Percentiles rank a stretch among this genome's conserved stretches.
Evolutionary conservation across 2,113 vertebrate genomes (phyloP).

Genomic region (Equus przewalskii): DNA sequence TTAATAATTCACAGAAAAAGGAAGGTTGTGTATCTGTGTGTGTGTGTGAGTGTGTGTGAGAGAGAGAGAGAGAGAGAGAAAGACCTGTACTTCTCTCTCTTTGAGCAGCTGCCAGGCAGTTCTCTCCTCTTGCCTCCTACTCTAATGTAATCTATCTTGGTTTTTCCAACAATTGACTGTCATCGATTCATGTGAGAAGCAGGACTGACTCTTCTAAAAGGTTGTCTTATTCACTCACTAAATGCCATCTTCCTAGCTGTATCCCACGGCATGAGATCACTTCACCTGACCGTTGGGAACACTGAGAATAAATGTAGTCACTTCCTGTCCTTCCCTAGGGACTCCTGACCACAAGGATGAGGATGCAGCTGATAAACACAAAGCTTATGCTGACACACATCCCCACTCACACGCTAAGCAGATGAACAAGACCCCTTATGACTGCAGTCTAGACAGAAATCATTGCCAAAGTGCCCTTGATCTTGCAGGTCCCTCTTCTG

Average conservation of each 20-base stretch:
- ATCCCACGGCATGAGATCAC: neutral
- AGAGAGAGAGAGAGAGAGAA: neutral
- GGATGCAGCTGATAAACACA: neutral
- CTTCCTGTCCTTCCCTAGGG: neutral
- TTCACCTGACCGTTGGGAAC: neutral
- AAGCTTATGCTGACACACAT: neutral
- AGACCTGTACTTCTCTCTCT: neutral
- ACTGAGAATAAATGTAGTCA: neutral
- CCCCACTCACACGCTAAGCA: neutral
- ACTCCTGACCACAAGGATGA: neutral
- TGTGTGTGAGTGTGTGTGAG: neutral
- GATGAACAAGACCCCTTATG: neutral
- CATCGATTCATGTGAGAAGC: neutral
- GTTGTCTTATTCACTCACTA: slow-evolving; percentile 19
- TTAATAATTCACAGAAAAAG: neutral
- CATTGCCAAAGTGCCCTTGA: neutral
- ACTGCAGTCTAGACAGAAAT: neutral
- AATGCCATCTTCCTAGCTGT: neutral
- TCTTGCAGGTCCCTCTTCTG: neutral
- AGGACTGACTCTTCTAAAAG: neutral
- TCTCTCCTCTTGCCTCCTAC: neutral
- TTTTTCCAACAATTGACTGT: neutral
- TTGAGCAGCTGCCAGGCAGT: neutral
- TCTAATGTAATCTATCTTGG: neutral
- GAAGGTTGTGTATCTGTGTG: neutral